A percentile compares a stretch with the other conserved stretches of the same genome.
Evolutionary conservation across 2,797 vertebrate species (phyloP).

Genomic region (Balearica regulorum): DNA sequence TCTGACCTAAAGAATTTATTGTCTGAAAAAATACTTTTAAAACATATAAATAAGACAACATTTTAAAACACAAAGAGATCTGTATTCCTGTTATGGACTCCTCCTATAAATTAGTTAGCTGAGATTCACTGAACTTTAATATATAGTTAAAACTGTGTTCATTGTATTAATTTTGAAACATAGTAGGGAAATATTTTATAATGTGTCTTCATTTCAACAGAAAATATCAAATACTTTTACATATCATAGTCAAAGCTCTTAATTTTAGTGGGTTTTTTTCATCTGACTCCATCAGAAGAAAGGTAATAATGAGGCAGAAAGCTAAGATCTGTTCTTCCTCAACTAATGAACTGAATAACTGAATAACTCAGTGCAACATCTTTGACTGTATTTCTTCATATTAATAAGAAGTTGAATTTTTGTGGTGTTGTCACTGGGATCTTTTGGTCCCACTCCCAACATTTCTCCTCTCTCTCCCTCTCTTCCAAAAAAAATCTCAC

Average conservation of each 20-base stretch:
- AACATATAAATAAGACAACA: neutral
- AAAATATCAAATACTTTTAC: neutral
- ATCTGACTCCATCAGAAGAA: neutral
- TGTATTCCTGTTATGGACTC: neutral
- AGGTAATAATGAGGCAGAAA: neutral
- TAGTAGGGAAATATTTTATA: neutral
- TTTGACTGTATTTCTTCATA: neutral
- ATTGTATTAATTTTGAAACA: neutral
- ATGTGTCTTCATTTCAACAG: neutral
- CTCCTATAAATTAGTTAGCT: neutral
- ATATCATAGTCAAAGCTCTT: neutral
- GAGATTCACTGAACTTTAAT: neutral
- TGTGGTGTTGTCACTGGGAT: neutral
- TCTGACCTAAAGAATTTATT: neutral
- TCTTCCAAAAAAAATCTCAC: rapidly evolving
- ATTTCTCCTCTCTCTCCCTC: neutral
- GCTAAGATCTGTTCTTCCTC: neutral
- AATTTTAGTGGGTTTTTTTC: neutral
- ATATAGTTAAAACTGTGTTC: neutral
- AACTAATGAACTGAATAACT: neutral
- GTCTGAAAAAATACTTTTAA: neutral
- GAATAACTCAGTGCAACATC: neutral
- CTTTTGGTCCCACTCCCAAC: neutral
- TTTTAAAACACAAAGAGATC: neutral
- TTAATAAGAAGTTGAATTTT: neutral